phyloP scores from a whole-genome alignment of 2,113 vertebrate species.

The Herpetotheres cachinnans region DNA sequence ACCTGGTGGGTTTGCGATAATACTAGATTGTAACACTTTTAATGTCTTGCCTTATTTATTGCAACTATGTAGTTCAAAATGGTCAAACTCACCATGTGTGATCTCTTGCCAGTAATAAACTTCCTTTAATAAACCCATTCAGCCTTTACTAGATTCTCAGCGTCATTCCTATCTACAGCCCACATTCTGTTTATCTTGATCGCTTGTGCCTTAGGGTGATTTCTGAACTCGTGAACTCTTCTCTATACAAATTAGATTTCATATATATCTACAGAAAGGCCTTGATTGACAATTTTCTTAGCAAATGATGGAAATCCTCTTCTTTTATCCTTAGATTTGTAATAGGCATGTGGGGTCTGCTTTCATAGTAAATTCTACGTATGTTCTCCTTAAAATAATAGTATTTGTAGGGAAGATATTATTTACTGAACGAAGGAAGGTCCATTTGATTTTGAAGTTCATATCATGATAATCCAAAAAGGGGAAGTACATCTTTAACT shows the following conservation, averaged over 20 bases:
- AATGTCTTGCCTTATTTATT: not conserved
- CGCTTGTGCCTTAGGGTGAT: not conserved
- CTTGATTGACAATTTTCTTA: not conserved
- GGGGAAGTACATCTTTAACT: not conserved
- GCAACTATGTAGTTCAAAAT: not conserved
- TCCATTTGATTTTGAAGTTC: not conserved
- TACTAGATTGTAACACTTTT: not conserved
- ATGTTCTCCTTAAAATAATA: not conserved
- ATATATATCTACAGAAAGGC: not conserved
- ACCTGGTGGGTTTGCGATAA: not conserved
- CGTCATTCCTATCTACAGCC: not conserved
- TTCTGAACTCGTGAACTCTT: not conserved
- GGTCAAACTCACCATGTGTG: not conserved
- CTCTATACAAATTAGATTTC: constrained; percentile 1
- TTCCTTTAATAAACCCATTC: not conserved
- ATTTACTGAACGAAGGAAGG: not conserved
- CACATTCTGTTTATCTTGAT: not conserved
- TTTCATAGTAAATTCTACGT: not conserved
- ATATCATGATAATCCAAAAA: not conserved
- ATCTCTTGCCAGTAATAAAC: not conserved
- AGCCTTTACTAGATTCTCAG: not conserved
- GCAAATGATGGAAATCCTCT: not conserved
- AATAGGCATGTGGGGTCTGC: not conserved
- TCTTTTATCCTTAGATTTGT: not conserved
- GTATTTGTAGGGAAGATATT: not conserved